Percentiles rank a stretch among this genome's conserved stretches.
phyloP scores from a whole-genome alignment of 2,113 vertebrate genomes.

The Perccottus glenii region DNA sequence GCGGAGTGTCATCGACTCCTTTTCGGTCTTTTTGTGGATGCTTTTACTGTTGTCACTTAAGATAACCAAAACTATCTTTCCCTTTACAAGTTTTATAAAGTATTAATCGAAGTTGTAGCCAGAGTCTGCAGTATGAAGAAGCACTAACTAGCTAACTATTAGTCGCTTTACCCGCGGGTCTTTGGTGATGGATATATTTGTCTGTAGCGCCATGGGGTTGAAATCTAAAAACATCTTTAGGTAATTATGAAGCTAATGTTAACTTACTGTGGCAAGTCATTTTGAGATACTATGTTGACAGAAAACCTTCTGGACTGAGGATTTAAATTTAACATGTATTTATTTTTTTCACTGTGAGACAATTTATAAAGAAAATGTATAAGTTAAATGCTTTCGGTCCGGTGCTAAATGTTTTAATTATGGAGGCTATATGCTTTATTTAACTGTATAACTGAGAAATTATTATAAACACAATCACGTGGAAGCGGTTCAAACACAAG shows the following conservation, averaged over 20 bases:
- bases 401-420: neutral
- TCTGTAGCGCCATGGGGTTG: neutral
- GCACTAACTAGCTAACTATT: slow-evolving; percentile 25
- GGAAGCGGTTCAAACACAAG: neutral
- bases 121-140: neutral
- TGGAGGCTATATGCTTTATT: neutral
- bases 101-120: too few relatives aligned
- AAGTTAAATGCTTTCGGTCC: neutral
- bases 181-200: slow-evolving; percentile 1
- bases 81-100: too few relatives aligned
- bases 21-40: neutral
- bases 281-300: too few relatives aligned
- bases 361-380: neutral
- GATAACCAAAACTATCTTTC: too few relatives aligned
- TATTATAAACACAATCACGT: too few relatives aligned
- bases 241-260: too few relatives aligned
- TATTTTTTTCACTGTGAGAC: neutral
- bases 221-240: too few relatives aligned
- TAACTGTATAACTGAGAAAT: too few relatives aligned
- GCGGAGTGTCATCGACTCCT: slow-evolving; percentile 3
- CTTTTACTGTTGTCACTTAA: neutral
- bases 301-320: too few relatives aligned
- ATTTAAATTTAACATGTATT: too few relatives aligned
- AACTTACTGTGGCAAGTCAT: too few relatives aligned
- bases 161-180: slow-evolving; percentile 6